Percentiles rank a stretch among this genome's conserved stretches.
Evolutionary conservation across 2,797 vertebrate genomes (phyloP).

Genomic region (Halcyon leucocephala): DNA sequence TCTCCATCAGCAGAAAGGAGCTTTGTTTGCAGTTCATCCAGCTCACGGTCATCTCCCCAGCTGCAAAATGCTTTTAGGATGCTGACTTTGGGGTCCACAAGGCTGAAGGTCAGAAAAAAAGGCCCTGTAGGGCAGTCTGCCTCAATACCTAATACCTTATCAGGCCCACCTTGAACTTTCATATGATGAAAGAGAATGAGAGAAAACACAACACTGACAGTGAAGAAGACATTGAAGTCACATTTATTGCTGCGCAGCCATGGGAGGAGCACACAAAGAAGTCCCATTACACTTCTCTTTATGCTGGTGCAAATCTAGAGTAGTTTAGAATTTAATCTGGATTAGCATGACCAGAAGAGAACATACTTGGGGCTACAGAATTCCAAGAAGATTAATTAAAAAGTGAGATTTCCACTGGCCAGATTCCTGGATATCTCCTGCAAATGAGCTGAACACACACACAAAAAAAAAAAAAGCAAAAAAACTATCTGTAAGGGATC

Average conservation of each 20-base stretch:
- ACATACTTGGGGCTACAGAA: neutral
- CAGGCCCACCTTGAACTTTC: neutral
- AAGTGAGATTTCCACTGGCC: neutral
- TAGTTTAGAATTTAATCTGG: neutral
- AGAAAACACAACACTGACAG: neutral
- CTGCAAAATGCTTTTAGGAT: neutral
- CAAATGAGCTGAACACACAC: neutral
- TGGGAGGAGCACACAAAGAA: neutral
- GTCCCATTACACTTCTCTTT: neutral
- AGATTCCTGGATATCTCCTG: neutral
- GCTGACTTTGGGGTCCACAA: neutral
- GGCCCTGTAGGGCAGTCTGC: neutral
- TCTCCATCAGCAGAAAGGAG: neutral
- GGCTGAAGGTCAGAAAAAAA: neutral
- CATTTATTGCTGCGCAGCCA: neutral
- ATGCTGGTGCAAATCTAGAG: neutral
- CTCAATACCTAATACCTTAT: neutral
- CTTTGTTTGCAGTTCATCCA: neutral
- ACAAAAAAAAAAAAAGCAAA: too few relatives aligned
- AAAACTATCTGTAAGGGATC: neutral
- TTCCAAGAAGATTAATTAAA: neutral
- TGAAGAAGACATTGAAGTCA: neutral
- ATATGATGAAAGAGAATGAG: neutral
- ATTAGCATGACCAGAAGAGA: neutral
- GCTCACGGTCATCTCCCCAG: neutral